phyloP scores from a whole-genome alignment of 2,888 invertebrate genomes.

The Philaethria dido region DNA sequence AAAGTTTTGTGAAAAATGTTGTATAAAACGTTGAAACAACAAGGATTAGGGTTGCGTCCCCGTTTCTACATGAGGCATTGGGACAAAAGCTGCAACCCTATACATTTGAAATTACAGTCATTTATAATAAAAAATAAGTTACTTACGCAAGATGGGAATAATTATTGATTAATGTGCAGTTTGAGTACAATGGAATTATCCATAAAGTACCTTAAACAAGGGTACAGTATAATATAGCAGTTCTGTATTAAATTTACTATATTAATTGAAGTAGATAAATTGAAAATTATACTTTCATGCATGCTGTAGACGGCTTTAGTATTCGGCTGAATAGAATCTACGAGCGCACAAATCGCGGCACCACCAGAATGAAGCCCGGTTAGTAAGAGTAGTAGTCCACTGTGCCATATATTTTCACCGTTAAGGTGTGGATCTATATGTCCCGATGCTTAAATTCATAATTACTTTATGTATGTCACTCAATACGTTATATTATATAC shows the following conservation, averaged over 20 bases:
- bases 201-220: conserved; percentile 63
- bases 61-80: too few relatives aligned
- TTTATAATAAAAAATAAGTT: not conserved
- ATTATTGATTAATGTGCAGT: conserved; percentile 60
- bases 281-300: conserved; percentile 62
- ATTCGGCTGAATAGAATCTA: conserved; percentile 58
- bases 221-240: not conserved
- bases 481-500: not conserved
- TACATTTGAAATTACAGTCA: too few relatives aligned
- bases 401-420: conserved; percentile 72
- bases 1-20: too few relatives aligned
- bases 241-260: not conserved
- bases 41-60: too few relatives aligned
- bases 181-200: conserved; percentile 75
- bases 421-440: conserved; percentile 69
- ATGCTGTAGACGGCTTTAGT: conserved; percentile 49
- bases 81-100: too few relatives aligned
- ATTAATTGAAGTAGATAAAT: not conserved
- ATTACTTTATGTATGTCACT: not conserved
- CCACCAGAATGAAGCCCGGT: conserved; percentile 57
- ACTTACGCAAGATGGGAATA: conserved; percentile 71
- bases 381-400: conserved; percentile 57
- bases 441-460: conserved; percentile 60
- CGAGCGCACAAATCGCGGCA: conserved; percentile 63
- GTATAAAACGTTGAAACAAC: too few relatives aligned